A percentile compares a stretch with the other conserved stretches of the same genome.
Evolutionary conservation across 2,113 vertebrate species (phyloP).

Genomic region (Gobiocypris rarus): DNA sequence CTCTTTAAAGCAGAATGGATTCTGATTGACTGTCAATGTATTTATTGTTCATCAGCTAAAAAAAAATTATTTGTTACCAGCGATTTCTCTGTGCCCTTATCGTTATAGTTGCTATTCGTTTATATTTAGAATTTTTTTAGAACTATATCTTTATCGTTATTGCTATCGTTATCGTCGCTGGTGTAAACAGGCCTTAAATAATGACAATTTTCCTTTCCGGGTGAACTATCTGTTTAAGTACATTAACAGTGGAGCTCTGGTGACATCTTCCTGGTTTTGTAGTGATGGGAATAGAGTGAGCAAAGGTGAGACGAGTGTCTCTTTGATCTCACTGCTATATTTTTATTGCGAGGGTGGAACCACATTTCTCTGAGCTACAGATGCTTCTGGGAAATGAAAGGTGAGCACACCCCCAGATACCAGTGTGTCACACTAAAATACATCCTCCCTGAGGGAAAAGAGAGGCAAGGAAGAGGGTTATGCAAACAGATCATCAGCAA

Average conservation of each 20-base stretch:
- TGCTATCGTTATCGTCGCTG: too few relatives aligned
- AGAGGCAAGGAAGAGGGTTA: slow-evolving; percentile 39
- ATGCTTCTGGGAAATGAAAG: slow-evolving; percentile 71
- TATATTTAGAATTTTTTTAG: too few relatives aligned
- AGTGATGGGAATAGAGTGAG: slow-evolving; percentile 61
- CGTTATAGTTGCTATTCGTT: too few relatives aligned
- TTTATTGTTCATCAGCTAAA: too few relatives aligned
- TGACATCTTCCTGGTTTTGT: slow-evolving; percentile 52
- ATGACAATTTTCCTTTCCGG: too few relatives aligned
- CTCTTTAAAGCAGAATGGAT: too few relatives aligned
- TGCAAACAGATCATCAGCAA: slow-evolving; percentile 39
- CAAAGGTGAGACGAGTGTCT: slow-evolving; percentile 54
- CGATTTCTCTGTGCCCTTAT: too few relatives aligned
- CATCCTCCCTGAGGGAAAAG: slow-evolving; percentile 58
- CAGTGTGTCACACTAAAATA: slow-evolving; percentile 63
- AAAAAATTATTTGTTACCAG: too few relatives aligned
- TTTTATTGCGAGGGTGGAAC: slow-evolving; percentile 64
- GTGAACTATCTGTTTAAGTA: background rate
- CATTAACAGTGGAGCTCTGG: slow-evolving; percentile 10
- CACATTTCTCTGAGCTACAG: slow-evolving; percentile 65
- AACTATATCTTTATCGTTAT: too few relatives aligned
- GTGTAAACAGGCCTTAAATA: too few relatives aligned
- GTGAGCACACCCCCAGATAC: slow-evolving; percentile 63
- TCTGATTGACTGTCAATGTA: too few relatives aligned
- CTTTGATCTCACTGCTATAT: slow-evolving; percentile 71